Evolutionary conservation across 1,140 invertebrate genomes (phyloP).

Genomic region (Trinorchestia longiramus): DNA sequence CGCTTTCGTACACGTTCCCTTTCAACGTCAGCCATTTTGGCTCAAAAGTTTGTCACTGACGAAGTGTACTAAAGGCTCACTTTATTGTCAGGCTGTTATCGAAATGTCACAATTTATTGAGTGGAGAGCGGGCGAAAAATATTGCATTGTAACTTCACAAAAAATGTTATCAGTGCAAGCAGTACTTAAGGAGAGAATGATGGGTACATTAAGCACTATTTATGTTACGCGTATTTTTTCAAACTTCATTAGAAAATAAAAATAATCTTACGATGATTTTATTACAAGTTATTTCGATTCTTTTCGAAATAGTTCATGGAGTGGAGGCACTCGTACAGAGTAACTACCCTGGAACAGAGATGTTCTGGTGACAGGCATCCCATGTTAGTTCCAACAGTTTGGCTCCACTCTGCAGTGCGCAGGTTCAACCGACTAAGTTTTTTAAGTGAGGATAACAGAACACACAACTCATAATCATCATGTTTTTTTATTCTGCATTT

Average conservation of each 20-base stretch:
- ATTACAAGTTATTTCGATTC: background rate
- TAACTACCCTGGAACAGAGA: too few relatives aligned
- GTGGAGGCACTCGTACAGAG: too few relatives aligned
- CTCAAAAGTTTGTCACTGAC: background rate
- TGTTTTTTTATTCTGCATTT: too few relatives aligned
- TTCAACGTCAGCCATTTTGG: background rate
- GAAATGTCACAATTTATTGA: background rate
- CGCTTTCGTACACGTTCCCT: background rate
- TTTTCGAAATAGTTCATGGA: background rate
- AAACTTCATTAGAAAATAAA: background rate
- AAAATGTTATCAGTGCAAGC: background rate
- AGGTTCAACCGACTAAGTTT: too few relatives aligned
- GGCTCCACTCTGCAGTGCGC: too few relatives aligned
- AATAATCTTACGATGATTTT: background rate
- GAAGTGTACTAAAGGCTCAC: background rate
- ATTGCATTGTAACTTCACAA: background rate
- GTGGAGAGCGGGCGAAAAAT: background rate
- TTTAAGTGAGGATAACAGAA: too few relatives aligned
- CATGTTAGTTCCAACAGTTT: too few relatives aligned
- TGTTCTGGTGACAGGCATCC: too few relatives aligned
- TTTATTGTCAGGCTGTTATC: background rate
- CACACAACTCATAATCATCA: too few relatives aligned
- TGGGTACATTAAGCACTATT: background rate
- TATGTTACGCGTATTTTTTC: background rate
- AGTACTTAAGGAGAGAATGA: background rate